Base-by-base conservation (phyloP, 2,888 invertebrate genomes). In the Nymphalis c-album region DNA sequence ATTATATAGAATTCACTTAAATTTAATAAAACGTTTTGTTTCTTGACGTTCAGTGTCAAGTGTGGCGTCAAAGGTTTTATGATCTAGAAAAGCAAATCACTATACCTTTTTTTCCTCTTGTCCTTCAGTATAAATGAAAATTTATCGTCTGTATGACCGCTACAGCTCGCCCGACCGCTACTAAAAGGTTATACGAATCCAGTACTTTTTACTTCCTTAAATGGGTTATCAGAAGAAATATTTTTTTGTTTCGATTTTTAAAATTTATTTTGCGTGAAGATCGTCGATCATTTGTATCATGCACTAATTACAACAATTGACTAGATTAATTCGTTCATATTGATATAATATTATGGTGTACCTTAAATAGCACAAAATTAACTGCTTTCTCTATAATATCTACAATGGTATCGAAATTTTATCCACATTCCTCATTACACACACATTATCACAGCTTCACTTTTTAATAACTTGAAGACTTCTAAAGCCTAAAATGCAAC, bases 21-120 rank as follows among this genome's bases (percentile, higher is more conserved):
- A 78, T 81, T 80, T 83, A 84, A 81, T 83, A 80, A 82, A 83
- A 84, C 84, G 82, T 80, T 78, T 81, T 73, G 74, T 76, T 73
- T 71, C 75, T 69, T 72, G 75, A 75, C 65, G 67, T 18, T 40
- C 40, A 57, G 5, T 57, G 40, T 18, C 57, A 57, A 40, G 13
- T n/a, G 1, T 18, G 10, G 57, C 13, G 57, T 40, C 31, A 31
- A 57, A 57, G 18, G 31, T 70, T 71, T 73, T 61, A 64, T 59
- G 55, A 35, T 60, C 61, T 63, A 58, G 64, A 53, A 60, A 67
- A 60, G 79, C 80, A 85, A 84, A 85, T 85, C 82, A 87, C 86
- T 88, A 86, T 89, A 85, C 87, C 86, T 87, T 85, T 84, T 87
- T 84, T 85, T 89, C 88, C 88, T 88, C 88, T 87, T 85, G 87